phyloP scores from a whole-genome alignment of 2,113 vertebrate genomes.

The Nothocercus nigrocapillus region DNA sequence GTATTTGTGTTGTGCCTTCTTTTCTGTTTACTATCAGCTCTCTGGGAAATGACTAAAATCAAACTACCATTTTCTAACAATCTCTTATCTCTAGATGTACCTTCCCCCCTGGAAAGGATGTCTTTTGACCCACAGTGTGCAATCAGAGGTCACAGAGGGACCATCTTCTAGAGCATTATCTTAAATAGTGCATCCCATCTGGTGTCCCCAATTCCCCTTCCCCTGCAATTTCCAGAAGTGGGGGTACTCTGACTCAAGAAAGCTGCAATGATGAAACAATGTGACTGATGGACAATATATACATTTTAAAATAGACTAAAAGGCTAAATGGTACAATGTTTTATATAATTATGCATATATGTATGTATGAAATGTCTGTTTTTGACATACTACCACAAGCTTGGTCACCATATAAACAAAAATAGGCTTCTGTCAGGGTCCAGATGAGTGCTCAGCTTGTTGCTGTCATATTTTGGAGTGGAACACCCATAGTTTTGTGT shows the following conservation, averaged over 20 bases:
- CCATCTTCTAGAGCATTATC: neutral
- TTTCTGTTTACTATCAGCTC: neutral
- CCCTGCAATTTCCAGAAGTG: neutral
- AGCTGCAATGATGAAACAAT: neutral
- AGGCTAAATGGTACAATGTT: neutral
- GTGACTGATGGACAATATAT: neutral
- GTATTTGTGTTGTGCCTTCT: neutral
- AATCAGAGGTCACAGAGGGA: neutral
- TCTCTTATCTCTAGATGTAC: neutral
- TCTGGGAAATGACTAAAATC: neutral
- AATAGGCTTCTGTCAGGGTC: slow-evolving; percentile 68
- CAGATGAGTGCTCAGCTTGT: slow-evolving; percentile 81
- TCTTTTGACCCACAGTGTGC: neutral
- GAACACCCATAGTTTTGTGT: slow-evolving; percentile 70
- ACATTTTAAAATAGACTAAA: neutral
- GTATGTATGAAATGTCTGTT: neutral
- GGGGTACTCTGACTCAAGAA: neutral
- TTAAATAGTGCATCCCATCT: neutral
- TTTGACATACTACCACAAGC: neutral
- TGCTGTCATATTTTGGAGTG: slow-evolving; percentile 54
- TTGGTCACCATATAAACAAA: neutral
- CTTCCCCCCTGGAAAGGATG: neutral
- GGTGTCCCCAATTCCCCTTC: neutral
- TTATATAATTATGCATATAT: neutral
- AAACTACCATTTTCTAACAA: neutral